phyloP scores from a whole-genome alignment of 2,113 vertebrate species.

The Melanocharis versteri region DNA sequence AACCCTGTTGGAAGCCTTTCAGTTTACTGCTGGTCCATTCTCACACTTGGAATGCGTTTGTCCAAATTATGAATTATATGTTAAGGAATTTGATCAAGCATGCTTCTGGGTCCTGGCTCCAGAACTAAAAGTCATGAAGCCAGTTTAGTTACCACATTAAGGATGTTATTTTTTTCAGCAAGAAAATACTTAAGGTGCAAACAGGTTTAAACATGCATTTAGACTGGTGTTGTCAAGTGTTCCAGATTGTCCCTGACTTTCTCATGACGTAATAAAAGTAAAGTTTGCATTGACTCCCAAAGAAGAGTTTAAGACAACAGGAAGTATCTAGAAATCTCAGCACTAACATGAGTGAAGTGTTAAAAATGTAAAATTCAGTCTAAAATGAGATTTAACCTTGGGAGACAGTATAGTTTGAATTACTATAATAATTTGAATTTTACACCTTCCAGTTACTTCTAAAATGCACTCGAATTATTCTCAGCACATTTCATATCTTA shows the following conservation, averaged over 20 bases:
- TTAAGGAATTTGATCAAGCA: background rate
- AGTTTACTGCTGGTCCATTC: background rate
- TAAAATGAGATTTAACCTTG: conserved; percentile 13
- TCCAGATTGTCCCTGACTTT: background rate
- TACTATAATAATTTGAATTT: conserved; percentile 17
- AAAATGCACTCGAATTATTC: conserved; percentile 7
- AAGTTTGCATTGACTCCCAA: background rate
- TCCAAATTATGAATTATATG: background rate
- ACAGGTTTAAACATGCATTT: background rate
- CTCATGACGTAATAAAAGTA: background rate
- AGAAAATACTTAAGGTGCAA: background rate
- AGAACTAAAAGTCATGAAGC: background rate
- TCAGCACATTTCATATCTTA: conserved; percentile 12
- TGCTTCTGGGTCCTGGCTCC: background rate
- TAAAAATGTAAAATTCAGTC: background rate
- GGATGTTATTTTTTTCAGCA: background rate
- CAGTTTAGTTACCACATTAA: background rate
- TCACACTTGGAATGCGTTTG: background rate
- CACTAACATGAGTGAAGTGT: background rate
- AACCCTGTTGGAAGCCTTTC: background rate
- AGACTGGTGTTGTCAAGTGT: background rate
- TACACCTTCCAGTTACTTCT: background rate
- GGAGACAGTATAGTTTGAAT: background rate
- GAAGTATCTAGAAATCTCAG: background rate
- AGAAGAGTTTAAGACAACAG: background rate